These are phyloP conservation scores for Cerceris rybyensis DNA, from an alignment of 2,888 invertebrate genomes.

Conservation along the genomic window DNA sequence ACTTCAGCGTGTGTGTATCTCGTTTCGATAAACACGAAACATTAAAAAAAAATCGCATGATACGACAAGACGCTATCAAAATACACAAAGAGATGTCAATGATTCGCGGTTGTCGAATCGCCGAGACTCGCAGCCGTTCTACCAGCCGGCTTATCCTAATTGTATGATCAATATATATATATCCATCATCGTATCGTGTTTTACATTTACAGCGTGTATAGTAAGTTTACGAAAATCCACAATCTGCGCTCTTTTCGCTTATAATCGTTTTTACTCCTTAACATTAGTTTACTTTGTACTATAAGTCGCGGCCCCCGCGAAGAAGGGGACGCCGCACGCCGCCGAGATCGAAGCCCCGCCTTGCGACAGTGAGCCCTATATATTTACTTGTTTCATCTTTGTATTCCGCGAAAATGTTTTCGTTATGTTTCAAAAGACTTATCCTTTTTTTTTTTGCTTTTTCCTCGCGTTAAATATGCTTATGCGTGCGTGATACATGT, in stretches of 20 bases:
- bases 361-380: constrained; percentile 64
- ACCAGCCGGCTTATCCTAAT: neutral
- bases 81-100: neutral
- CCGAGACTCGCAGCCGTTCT: constrained; percentile 7
- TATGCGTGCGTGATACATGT: constrained; percentile 67
- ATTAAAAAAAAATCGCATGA: neutral
- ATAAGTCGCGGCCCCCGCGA: constrained; percentile 73
- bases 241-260: constrained; percentile 50
- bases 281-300: constrained; percentile 80
- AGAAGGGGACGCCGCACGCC: constrained; percentile 51
- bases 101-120: constrained; percentile 7
- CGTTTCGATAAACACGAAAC: too few relatives aligned
- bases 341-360: constrained; percentile 73
- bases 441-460: constrained; percentile 38
- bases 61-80: neutral
- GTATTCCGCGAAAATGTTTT: constrained; percentile 25
- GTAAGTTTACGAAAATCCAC: constrained; percentile 71
- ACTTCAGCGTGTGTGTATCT: too few relatives aligned
- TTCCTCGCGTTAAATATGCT: constrained; percentile 63
- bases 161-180: constrained; percentile 20
- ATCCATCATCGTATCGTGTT: constrained; percentile 38
- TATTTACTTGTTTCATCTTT: constrained; percentile 35
- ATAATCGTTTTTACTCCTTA: constrained; percentile 68
- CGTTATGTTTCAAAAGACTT: constrained; percentile 19
- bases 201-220: constrained; percentile 66